phyloP scores from a whole-genome alignment of 2,113 vertebrate species.

The Cololabis saira region DNA sequence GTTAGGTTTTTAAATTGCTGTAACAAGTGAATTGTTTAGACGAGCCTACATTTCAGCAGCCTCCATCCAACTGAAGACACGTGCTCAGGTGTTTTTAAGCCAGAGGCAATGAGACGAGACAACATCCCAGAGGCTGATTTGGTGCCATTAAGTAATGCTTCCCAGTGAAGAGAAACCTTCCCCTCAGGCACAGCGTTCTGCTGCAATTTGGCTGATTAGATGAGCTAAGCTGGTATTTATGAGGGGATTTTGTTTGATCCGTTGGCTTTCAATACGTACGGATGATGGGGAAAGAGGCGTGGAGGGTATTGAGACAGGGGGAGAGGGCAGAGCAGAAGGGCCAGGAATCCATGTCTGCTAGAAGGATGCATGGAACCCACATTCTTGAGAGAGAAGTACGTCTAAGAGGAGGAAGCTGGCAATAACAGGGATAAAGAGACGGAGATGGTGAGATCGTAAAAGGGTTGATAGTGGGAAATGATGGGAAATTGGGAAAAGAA shows the following conservation, averaged over 20 bases:
- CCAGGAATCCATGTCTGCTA: conserved; percentile 1
- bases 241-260: conserved; percentile 67
- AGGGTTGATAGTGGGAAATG: background rate
- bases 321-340: background rate
- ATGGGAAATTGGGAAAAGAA: background rate
- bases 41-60: background rate
- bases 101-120: conserved; percentile 35
- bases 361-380: conserved; percentile 2
- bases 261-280: conserved; percentile 53
- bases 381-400: background rate
- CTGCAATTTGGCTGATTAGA: conserved; percentile 76
- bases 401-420: background rate
- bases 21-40: background rate
- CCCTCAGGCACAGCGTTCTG: conserved; percentile 48
- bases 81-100: conserved; percentile 22
- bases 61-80: conserved; percentile 1
- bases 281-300: conserved; percentile 3
- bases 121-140: conserved; percentile 45
- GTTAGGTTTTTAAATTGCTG: background rate
- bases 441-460: background rate
- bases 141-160: conserved; percentile 71
- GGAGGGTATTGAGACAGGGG: background rate
- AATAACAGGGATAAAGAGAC: background rate
- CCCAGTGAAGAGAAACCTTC: conserved; percentile 47
- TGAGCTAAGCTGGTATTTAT: conserved; percentile 65